phyloP scores from a whole-genome alignment of 2,797 vertebrate genomes.

The Benthosema pterotum region DNA sequence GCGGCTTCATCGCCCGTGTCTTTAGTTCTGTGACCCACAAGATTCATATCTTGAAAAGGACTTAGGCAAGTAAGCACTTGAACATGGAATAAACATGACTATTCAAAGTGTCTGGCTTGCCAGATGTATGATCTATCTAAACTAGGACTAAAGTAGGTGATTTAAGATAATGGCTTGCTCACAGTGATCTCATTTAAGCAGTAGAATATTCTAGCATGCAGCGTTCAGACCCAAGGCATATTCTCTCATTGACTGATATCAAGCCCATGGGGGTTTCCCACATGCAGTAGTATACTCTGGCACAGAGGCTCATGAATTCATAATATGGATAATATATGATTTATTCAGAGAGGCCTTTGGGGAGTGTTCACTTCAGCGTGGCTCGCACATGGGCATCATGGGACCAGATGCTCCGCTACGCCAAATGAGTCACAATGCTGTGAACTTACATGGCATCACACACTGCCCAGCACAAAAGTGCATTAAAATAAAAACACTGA shows the following conservation, averaged over 20 bases:
- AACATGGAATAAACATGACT: neutral
- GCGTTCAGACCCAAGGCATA: neutral
- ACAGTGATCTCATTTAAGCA: neutral
- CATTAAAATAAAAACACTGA: neutral
- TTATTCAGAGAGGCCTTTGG: constrained; percentile 9
- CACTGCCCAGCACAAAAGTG: neutral
- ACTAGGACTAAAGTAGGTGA: constrained; percentile 2
- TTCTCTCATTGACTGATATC: neutral
- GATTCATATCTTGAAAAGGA: too few relatives aligned
- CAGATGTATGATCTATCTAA: neutral
- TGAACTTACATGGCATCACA: neutral
- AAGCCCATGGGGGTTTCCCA: constrained; percentile 1
- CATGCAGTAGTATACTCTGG: neutral
- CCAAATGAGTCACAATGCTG: neutral
- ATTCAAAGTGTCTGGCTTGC: neutral
- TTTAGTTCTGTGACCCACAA: too few relatives aligned
- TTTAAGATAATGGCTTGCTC: constrained; percentile 7
- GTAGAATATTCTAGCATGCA: neutral
- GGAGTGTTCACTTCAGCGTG: neutral
- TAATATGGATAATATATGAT: neutral
- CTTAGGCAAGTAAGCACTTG: too few relatives aligned
- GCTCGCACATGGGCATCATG: neutral
- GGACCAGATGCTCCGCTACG: too few relatives aligned
- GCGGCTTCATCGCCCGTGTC: too few relatives aligned
- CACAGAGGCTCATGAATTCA: neutral